Evolutionary conservation across 1,140 invertebrate species (phyloP).

Genomic region (Drosophila pseudoananassae): DNA sequence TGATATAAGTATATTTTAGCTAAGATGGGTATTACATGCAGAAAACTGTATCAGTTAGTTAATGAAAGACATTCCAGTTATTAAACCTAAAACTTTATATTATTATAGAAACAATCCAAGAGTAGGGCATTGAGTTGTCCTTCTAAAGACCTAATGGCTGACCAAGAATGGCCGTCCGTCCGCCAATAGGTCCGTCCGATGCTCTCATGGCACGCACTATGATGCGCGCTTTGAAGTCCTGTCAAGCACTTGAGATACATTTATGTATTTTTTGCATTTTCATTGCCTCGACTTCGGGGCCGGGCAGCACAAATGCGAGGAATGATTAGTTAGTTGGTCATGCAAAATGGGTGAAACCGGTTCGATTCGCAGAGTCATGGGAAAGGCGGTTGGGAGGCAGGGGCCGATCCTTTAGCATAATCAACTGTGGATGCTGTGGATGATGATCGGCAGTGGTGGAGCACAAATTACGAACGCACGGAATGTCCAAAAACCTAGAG

Average conservation of each 20-base stretch:
- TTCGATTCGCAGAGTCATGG: constrained; percentile 31
- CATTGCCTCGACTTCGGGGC: constrained; percentile 56
- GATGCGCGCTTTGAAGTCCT: constrained; percentile 81
- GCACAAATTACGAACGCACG: constrained; percentile 74
- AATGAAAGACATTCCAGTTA: too few species aligned
- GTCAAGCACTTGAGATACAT: constrained; percentile 82
- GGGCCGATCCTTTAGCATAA: constrained; percentile 70
- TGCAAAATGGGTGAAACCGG: constrained; percentile 76
- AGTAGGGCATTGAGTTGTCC: constrained; percentile 25
- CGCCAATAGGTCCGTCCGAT: constrained; percentile 31
- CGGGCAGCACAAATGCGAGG: constrained; percentile 56
- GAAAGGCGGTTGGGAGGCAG: neutral
- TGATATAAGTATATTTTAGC: too few species aligned
- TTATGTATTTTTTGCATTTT: constrained; percentile 81
- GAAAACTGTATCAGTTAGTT: too few species aligned
- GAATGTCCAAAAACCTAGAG: constrained; percentile 55
- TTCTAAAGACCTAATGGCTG: neutral
- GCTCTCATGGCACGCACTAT: constrained; percentile 74
- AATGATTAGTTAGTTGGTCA: constrained; percentile 81
- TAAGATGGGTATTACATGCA: too few species aligned
- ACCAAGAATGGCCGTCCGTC: constrained; percentile 16
- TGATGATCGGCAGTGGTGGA: constrained; percentile 44
- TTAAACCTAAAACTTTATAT: too few species aligned
- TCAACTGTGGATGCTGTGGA: constrained; percentile 25
- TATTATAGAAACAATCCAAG: neutral